Conservation (phyloP, 2,113 vertebrate species). For the Setophaga kirtlandii region DNA sequence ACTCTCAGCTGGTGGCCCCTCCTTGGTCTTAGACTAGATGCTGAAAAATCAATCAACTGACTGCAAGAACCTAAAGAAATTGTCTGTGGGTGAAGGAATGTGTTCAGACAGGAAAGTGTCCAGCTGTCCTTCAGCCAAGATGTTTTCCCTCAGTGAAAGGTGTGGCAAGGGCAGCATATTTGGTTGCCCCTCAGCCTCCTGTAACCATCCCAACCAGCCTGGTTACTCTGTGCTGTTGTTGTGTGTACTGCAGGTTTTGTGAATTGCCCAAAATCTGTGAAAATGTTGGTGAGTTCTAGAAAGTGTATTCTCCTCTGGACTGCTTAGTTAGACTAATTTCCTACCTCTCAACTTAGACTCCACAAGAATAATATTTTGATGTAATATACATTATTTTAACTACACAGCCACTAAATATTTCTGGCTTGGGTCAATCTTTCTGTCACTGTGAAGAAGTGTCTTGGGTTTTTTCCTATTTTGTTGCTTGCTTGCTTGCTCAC, state of each 20-base stretch:
- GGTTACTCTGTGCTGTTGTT: not conserved
- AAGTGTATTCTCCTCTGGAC: not conserved
- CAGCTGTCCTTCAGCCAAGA: not conserved
- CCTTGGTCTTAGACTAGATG: not conserved
- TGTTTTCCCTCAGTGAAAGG: not conserved
- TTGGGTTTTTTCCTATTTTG: not conserved
- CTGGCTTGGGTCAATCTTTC: not conserved
- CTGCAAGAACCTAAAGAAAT: not conserved
- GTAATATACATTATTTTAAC: not conserved
- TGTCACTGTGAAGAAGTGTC: not conserved
- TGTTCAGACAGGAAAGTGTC: not conserved
- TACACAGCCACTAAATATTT: not conserved
- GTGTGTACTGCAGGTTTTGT: not conserved
- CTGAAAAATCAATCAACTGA: not conserved
- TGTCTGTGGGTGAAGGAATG: not conserved
- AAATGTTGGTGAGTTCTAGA: not conserved
- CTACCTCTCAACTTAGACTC: not conserved
- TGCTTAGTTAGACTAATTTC: not conserved
- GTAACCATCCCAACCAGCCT: not conserved
- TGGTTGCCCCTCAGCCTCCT: not conserved
- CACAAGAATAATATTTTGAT: not conserved
- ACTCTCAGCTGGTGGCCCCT: rapidly evolving
- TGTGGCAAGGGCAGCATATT: not conserved
- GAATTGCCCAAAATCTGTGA: not conserved
- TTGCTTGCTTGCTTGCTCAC: not conserved